Evolutionary conservation across 92 coral and sea anemone species (phyloP).

Genomic region (Isaurus tuberculatus): DNA sequence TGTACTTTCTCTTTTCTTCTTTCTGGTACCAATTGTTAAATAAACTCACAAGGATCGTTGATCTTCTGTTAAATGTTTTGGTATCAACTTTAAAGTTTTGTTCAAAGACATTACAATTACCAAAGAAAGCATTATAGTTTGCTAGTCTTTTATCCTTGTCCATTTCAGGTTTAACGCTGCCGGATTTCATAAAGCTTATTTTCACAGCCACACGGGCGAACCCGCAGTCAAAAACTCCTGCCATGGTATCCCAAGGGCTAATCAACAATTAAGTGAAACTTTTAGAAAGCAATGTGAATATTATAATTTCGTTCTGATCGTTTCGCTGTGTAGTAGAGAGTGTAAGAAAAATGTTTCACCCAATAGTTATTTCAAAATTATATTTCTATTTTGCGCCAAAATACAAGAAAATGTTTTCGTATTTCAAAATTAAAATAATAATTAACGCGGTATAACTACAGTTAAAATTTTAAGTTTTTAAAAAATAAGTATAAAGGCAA

Average conservation of each 20-base stretch:
- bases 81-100: background rate
- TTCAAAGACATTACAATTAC: background rate
- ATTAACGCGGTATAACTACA: constrained; percentile 4
- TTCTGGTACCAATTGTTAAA: constrained; percentile 14
- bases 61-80: constrained; percentile 3
- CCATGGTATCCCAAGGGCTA: background rate
- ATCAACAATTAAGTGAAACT: background rate
- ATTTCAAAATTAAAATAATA: constrained; percentile 3
- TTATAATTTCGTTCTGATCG: background rate
- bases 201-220: constrained; percentile 10
- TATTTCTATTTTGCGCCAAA: constrained; percentile 8
- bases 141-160: constrained; percentile 24
- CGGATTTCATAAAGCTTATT: background rate
- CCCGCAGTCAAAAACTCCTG: constrained; percentile 14
- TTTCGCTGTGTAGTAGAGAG: background rate
- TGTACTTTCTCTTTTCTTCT: constrained; percentile 12
- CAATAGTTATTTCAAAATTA: background rate
- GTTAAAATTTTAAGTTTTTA: background rate
- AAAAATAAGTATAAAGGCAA: background rate
- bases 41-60: background rate
- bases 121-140: constrained; percentile 28
- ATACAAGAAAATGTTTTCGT: background rate
- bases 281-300: background rate
- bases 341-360: background rate
- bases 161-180: background rate